A percentile compares a stretch with the other conserved stretches of the same genome.
phyloP scores from a whole-genome alignment of 2,888 invertebrate genomes.

The Standfussiana lucernea region DNA sequence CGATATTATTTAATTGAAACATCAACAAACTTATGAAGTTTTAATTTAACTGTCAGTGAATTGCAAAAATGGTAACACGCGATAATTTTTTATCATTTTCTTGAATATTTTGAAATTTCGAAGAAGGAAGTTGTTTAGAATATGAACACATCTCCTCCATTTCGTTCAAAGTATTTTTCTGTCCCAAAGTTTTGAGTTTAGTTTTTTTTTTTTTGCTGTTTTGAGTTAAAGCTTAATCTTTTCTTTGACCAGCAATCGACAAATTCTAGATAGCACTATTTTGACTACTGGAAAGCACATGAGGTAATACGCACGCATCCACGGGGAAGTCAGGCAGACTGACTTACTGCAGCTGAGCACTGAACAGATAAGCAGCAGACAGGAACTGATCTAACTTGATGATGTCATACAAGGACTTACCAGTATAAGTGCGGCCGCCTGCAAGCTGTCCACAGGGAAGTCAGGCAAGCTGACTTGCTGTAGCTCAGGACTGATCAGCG shows the following conservation, averaged over 20 bases:
- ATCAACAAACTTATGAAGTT: constrained; percentile 50
- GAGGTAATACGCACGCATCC: background rate
- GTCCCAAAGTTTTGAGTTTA: background rate
- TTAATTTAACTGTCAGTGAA: constrained; percentile 29
- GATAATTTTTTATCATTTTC: background rate
- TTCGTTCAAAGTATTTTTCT: background rate
- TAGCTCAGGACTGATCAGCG: constrained; percentile 94
- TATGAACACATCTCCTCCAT: background rate
- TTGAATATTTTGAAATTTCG: background rate
- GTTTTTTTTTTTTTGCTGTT: background rate
- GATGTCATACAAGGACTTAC: constrained; percentile 82
- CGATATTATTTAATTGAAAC: constrained; percentile 58
- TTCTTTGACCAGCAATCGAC: background rate
- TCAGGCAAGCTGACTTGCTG: constrained; percentile 94
- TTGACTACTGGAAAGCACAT: background rate
- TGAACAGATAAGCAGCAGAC: background rate
- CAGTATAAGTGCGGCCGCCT: constrained; percentile 92
- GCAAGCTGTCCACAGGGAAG: constrained; percentile 96
- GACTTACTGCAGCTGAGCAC: background rate
- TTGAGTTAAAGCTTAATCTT: background rate
- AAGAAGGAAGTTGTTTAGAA: background rate
- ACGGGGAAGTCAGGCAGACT: background rate
- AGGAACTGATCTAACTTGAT: background rate
- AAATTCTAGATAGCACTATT: background rate
- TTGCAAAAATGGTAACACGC: constrained; percentile 40